Base-by-base conservation (phyloP, 1,140 invertebrate genomes). In the Drosophila subpulchrella region DNA sequence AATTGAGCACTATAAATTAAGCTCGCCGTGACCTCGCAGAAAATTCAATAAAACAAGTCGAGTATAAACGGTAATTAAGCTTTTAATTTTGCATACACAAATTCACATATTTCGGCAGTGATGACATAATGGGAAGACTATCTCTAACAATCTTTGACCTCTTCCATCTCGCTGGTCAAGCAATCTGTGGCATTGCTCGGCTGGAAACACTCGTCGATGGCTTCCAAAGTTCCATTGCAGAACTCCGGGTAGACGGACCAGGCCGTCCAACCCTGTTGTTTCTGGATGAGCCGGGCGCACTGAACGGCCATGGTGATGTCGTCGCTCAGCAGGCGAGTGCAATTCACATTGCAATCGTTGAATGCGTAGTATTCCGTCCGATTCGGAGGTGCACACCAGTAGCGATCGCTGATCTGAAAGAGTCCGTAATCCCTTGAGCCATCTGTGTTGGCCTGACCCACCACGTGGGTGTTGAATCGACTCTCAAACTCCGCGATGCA, bases 191-290 rank as follows among this genome's bases (percentile, higher is more conserved):
- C 12, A 11, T 72, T 72, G 41, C 17, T 34, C 27, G 75, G 39
- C 39, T 76, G 67, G 57, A 91, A 91, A 47, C 90, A 91, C 51
- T 78, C 50, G 8, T 90, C 80, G 13, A 83, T 67, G 17, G 67
- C 68, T 3, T 59, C 59, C 5, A 90, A 53, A 13, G 90, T 90
- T 3, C 73, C 65, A 53, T 91, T 91, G 59, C 94, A 94, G 66
- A 93, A 92, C 13, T 84, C 77, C 6, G 74, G 90, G 70, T 95
- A 96, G 0, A 95, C 95, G 0, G 94, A 94, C 96, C 96, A 96
- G 11, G 96, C 96, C 6, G 94, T 93, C 92, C 95, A 96, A 11
- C 96, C 96, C 93, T 93, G 91, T 6, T 88, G 82, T 17, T 42
- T 75, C 30, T 53, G 77, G 58, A 92, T 90, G 17, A 74, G 66